Conservation (phyloP, 2,113 vertebrate species). For the Ardeotis arabs region DNA sequence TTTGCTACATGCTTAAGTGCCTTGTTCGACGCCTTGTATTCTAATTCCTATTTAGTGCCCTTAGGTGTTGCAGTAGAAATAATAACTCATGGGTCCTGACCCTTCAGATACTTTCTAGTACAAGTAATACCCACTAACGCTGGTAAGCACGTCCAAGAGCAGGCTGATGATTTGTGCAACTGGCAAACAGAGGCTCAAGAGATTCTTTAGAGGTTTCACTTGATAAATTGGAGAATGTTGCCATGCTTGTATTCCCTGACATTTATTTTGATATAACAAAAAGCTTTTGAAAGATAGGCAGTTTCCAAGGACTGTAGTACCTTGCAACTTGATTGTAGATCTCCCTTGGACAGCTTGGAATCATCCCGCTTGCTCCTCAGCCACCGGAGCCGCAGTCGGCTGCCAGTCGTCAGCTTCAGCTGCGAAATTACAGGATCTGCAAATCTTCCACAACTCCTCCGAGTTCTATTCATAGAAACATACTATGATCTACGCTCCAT, state of each 20-base stretch:
- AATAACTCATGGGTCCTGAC: neutral
- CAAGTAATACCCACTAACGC: constrained; percentile 2
- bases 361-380: neutral
- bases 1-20: neutral
- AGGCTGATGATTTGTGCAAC: constrained; percentile 30
- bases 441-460: constrained; percentile 9
- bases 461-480: constrained; percentile 63
- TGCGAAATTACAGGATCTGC: constrained; percentile 49
- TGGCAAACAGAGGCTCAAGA: constrained; percentile 29
- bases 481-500: constrained; percentile 45
- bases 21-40: neutral
- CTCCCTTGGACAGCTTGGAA: neutral
- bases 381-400: neutral
- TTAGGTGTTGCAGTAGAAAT: neutral
- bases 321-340: neutral
- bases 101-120: constrained; percentile 6
- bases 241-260: neutral
- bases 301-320: constrained; percentile 9
- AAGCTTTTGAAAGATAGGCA: constrained; percentile 34
- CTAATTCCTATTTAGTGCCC: neutral
- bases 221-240: constrained; percentile 43
- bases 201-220: constrained; percentile 54
- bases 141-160: neutral
- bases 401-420: constrained; percentile 41
- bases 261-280: constrained; percentile 33